Percentiles rank a stretch among this genome's conserved stretches.
phyloP scores from a whole-genome alignment of 2,797 vertebrate genomes.

The Staurois parvus region DNA sequence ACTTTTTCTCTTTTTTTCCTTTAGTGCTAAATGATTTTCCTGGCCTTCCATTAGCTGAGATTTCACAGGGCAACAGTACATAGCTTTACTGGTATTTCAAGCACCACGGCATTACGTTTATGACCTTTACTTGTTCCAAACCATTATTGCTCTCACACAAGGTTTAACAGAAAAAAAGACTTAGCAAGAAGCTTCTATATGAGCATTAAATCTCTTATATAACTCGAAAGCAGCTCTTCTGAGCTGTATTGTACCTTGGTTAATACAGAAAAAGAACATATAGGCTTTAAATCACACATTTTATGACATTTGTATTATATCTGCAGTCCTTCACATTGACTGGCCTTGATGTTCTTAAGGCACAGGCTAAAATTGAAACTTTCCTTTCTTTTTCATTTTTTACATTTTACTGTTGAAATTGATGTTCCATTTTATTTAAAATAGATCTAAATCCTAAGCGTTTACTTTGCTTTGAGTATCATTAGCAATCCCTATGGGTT shows the following conservation, averaged over 20 bases:
- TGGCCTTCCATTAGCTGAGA: constrained; percentile 6
- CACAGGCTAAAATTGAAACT: too few species aligned
- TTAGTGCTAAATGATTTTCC: constrained; percentile 6
- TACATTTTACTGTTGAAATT: too few species aligned
- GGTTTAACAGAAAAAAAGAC: not conserved
- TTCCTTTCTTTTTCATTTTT: too few species aligned
- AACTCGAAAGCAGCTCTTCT: constrained; percentile 19
- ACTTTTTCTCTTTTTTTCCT: not conserved
- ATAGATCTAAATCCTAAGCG: too few species aligned
- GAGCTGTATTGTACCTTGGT: not conserved
- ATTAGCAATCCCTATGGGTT: too few species aligned
- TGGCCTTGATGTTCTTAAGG: not conserved
- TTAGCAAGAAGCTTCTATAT: constrained; percentile 9
- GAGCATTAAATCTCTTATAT: constrained; percentile 30
- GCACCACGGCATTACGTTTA: not conserved
- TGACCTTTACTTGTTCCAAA: constrained; percentile 15
- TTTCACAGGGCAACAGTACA: constrained; percentile 1
- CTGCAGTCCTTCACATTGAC: constrained; percentile 22
- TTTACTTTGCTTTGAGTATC: too few species aligned
- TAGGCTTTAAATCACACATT: constrained; percentile 3
- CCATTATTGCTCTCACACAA: constrained; percentile 20
- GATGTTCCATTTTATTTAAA: too few species aligned
- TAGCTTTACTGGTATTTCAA: constrained; percentile 15
- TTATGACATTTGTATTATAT: constrained; percentile 8
- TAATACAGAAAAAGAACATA: constrained; percentile 17